Evolutionary conservation across 2,797 vertebrate genomes (phyloP).

Genomic region (Arrhamphus sclerolepis): DNA sequence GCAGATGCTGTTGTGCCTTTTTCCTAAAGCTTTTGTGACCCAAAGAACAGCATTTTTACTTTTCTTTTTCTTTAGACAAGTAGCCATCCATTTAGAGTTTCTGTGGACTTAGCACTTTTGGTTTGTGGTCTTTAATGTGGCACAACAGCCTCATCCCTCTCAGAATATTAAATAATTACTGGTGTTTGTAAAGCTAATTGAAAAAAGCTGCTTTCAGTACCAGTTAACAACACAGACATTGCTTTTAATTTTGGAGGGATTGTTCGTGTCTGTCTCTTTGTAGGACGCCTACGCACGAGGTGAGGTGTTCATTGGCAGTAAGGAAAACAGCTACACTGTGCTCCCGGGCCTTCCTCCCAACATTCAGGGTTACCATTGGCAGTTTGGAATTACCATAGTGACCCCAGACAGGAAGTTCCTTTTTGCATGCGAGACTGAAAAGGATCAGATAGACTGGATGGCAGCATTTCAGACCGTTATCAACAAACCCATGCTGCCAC

Average conservation of each 20-base stretch:
- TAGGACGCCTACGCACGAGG: conserved; percentile 96
- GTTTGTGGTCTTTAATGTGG: background rate
- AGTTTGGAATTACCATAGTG: conserved; percentile 90
- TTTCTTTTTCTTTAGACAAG: background rate
- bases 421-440: conserved; percentile 89
- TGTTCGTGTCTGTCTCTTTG: background rate
- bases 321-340: conserved; percentile 88
- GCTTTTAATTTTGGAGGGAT: background rate
- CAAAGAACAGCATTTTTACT: no score
- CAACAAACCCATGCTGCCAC: conserved; percentile 91
- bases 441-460: conserved; percentile 89
- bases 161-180: background rate
- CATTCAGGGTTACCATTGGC: conserved; percentile 89
- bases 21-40: background rate
- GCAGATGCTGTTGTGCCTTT: conserved; percentile 19
- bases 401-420: conserved; percentile 94
- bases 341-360: conserved; percentile 84
- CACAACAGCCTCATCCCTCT: background rate
- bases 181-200: no score
- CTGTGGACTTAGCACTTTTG: background rate
- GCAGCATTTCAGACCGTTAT: conserved; percentile 87
- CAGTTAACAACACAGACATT: background rate
- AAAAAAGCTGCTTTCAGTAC: no score
- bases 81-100: background rate
- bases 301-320: conserved; percentile 92